A percentile compares a stretch with the other conserved stretches of the same genome.
These are phyloP conservation scores for Cynoglossus semilaevis DNA, from an alignment of 2,113 vertebrate genomes.

Conservation along the genomic window DNA sequence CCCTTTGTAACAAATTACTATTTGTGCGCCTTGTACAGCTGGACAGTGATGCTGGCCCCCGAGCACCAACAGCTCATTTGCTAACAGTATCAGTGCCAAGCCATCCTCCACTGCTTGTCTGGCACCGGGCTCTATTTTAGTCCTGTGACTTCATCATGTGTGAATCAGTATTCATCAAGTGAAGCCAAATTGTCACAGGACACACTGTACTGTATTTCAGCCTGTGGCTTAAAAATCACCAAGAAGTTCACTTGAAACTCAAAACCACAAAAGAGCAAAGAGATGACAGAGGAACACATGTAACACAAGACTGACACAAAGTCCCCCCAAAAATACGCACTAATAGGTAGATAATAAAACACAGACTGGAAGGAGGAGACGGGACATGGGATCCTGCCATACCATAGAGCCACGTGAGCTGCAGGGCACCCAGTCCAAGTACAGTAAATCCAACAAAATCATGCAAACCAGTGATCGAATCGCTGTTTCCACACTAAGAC, in stretches of 20 bases:
- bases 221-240: slow-evolving; percentile 3
- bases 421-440: slow-evolving; percentile 61
- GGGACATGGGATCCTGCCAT: slow-evolving; percentile 34
- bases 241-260: slow-evolving; percentile 6
- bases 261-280: slow-evolving; percentile 2
- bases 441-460: slow-evolving; percentile 68
- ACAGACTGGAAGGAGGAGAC: slow-evolving; percentile 26
- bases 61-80: slow-evolving; percentile 34
- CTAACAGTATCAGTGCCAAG: slow-evolving; percentile 28
- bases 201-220: slow-evolving; percentile 40
- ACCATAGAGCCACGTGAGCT: slow-evolving; percentile 38
- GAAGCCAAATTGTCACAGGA: slow-evolving; percentile 52
- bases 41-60: slow-evolving; percentile 20
- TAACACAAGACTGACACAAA: slow-evolving; percentile 17
- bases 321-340: slow-evolving; percentile 23
- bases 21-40: slow-evolving; percentile 6
- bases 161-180: slow-evolving; percentile 42
- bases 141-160: slow-evolving; percentile 56
- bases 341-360: slow-evolving; percentile 37
- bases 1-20: not conserved
- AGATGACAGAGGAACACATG: slow-evolving; percentile 18
- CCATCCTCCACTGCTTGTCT: slow-evolving; percentile 36
- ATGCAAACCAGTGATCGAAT: slow-evolving; percentile 50
- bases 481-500: slow-evolving; percentile 53
- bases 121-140: slow-evolving; percentile 55